Evolutionary conservation across 2,797 vertebrate genomes (phyloP), one percentile per base, ranked within the genome.

Genomic region (Trachops cirrhosus): DNA sequence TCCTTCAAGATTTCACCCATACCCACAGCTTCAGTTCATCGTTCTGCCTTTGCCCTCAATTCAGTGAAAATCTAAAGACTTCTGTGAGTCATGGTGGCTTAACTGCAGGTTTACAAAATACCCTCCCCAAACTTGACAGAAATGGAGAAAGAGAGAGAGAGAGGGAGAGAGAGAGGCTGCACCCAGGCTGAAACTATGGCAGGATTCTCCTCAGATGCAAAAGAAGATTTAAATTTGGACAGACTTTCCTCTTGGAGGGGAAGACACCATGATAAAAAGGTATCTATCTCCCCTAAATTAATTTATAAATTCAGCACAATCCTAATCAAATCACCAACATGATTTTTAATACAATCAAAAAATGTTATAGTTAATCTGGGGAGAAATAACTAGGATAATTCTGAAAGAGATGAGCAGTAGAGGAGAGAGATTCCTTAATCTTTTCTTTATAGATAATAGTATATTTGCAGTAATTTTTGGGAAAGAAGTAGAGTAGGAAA

Each of bases 101-200:
- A 96, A 96, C 96, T 96, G 97, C 90, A 97, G 93, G 97, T 93
- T 97, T 95, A 93, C 93, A 96, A 97, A 96, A 85, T 59, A 78
- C 44, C 73, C 87, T 93, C 84, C 89, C 84, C 16, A 34, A 74
- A 93, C 95, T 95, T 97, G 97, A 97, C 97, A 97, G 96, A 97
- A 94, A 86, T 32, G 84, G 89, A 95, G 75, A 91, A 93, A 94
- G 89, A 93, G 93, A 91, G 97, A 34, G 2, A 48, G 21, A 77
- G 5, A 89, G 95, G 89, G 82, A 91, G 91, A 97, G 88, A 75
- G 50, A 95, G 93, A 94, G 41, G 91, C 83, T 87, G 79, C 50
- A 84, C 83, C 73, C 71, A 57, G 94, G 93, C 80, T 71, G 89
- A 92, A 92, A 73, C n/a, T 46, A 18, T 41, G 71, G 89, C 82